These are phyloP conservation scores for Drosophila bocqueti DNA, from an alignment of 1,140 invertebrate species.

Conservation along the genomic window DNA sequence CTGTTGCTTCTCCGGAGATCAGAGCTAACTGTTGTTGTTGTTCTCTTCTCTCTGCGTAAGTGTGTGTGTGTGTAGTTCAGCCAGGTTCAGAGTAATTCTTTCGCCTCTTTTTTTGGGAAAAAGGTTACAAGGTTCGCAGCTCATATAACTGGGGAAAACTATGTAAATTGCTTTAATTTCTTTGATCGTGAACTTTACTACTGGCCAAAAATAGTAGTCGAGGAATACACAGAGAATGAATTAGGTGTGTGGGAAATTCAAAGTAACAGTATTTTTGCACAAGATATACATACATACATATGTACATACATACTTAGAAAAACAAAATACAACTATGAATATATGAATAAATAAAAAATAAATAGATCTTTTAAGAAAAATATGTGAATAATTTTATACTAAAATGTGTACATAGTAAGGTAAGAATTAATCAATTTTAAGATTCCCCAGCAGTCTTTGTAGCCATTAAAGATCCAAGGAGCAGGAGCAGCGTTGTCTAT, in stretches of 20 bases:
- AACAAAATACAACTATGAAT: no score
- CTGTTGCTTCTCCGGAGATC: slow-evolving; percentile 24
- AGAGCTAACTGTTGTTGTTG: slow-evolving; percentile 63
- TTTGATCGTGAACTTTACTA: slow-evolving; percentile 46
- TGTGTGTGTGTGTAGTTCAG: slow-evolving; percentile 60
- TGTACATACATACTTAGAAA: no score
- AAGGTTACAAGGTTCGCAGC: slow-evolving; percentile 39
- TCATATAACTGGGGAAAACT: slow-evolving; percentile 38
- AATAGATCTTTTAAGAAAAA: no score
- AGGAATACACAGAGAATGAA: background rate
- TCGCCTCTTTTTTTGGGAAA: slow-evolving; percentile 16
- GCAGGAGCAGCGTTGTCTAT: background rate
- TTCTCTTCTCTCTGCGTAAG: background rate
- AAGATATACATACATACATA: no score
- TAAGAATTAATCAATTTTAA: background rate
- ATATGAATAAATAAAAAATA: no score
- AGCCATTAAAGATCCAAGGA: background rate
- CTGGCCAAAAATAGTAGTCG: slow-evolving; percentile 2
- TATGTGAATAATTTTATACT: no score
- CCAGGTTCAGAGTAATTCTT: slow-evolving; percentile 74
- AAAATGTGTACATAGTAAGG: no score
- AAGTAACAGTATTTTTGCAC: background rate
- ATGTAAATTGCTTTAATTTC: slow-evolving; percentile 42
- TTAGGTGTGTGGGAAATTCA: background rate
- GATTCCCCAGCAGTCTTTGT: background rate